These are phyloP conservation scores for Cheilosia variabilis DNA, from an alignment of 2,888 invertebrate species.

Conservation along the genomic window DNA sequence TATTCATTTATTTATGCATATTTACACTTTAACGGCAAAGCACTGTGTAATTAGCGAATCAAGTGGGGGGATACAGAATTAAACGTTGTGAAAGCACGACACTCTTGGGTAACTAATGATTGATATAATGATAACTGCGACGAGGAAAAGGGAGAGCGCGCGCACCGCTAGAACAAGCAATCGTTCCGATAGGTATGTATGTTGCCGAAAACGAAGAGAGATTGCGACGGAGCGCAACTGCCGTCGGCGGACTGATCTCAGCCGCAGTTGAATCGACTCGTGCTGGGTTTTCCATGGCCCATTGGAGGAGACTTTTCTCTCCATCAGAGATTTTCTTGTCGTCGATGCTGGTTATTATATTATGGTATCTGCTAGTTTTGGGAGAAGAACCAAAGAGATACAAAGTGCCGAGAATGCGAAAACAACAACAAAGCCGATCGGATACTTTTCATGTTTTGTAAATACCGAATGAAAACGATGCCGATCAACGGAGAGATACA, in stretches of 20 bases:
- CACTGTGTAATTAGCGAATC: constrained; percentile 40
- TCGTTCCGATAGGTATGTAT: constrained; percentile 17
- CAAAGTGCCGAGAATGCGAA: constrained; percentile 24
- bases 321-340: constrained; percentile 32
- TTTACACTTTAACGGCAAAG: constrained; percentile 30
- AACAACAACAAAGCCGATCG: constrained; percentile 20
- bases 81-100: constrained; percentile 25
- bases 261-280: constrained; percentile 41
- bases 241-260: constrained; percentile 60
- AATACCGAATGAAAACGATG: constrained; percentile 38
- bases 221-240: constrained; percentile 59
- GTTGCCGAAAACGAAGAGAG: constrained; percentile 36
- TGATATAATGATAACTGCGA: constrained; percentile 11
- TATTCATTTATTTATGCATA: constrained; percentile 33
- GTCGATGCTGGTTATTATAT: constrained; percentile 13
- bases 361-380: constrained; percentile 25
- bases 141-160: constrained; percentile 1
- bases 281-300: constrained; percentile 65
- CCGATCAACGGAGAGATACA: constrained; percentile 32
- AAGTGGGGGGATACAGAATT: constrained; percentile 13
- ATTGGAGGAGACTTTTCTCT: constrained; percentile 69
- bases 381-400: constrained; percentile 38
- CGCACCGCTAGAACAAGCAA: constrained; percentile 39
- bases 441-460: constrained; percentile 60
- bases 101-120: constrained; percentile 35